Conservation (phyloP, 2,797 vertebrate genomes). For the Acrossocheilus fasciatus region DNA sequence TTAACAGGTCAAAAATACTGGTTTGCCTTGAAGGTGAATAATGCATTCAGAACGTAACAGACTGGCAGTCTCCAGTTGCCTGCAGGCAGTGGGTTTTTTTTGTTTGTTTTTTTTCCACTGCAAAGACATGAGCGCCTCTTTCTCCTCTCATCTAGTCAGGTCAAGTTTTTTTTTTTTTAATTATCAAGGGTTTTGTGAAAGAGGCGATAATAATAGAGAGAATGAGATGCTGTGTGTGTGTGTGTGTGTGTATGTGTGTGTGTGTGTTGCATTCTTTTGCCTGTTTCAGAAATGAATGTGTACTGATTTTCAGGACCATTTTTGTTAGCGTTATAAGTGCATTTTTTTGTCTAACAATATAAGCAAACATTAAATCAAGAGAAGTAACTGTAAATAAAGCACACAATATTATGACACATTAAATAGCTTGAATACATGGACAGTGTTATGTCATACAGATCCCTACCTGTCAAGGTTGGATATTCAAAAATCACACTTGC, state of each 20-base stretch:
- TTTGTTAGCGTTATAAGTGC: not conserved
- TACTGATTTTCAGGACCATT: not conserved
- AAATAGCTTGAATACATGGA: not conserved
- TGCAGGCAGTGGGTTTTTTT: not conserved
- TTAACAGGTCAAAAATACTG: not conserved
- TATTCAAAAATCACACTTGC: not conserved
- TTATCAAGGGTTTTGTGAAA: constrained; percentile 1
- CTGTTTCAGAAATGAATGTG: not conserved
- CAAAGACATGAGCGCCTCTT: not conserved
- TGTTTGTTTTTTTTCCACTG: too few relatives aligned
- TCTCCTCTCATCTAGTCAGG: not conserved
- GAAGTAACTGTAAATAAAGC: not conserved
- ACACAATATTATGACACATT: not conserved
- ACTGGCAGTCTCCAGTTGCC: not conserved
- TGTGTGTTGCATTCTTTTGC: not conserved
- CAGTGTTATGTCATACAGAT: not conserved
- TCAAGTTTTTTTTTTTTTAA: not conserved
- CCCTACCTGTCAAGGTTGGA: not conserved
- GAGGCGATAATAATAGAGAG: not conserved
- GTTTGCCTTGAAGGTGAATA: not conserved
- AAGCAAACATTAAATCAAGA: not conserved
- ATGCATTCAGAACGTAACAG: not conserved
- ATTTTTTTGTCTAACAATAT: not conserved
- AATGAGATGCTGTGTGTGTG: not conserved
- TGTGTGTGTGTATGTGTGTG: not conserved